Conservation (phyloP, 2,113 vertebrate genomes). For the Rana temporaria region DNA sequence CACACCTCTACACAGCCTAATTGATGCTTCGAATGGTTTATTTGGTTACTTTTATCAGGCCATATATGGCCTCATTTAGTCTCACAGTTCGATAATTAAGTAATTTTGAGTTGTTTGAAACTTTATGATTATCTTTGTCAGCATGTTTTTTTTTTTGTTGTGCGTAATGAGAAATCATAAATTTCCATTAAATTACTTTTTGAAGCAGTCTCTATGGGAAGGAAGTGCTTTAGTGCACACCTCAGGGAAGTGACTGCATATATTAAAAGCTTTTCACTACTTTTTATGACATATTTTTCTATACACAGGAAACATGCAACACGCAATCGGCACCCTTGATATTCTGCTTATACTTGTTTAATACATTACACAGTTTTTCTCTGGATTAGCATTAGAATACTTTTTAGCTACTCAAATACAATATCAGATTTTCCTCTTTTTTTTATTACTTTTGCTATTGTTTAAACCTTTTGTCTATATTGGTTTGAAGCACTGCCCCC, state of each 20-base stretch:
- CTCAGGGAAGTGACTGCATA: constrained; percentile 2
- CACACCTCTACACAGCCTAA: too few relatives aligned
- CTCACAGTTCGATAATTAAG: neutral
- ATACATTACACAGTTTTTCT: constrained; percentile 2
- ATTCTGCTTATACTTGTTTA: constrained; percentile 22
- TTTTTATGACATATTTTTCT: neutral
- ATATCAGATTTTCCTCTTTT: constrained; percentile 27
- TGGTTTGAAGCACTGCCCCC: too few relatives aligned
- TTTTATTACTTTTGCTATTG: constrained; percentile 11
- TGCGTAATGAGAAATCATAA: constrained; percentile 29
- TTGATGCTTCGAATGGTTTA: too few relatives aligned
- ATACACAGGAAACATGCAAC: neutral
- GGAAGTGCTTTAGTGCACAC: neutral
- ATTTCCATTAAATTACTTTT: constrained; percentile 32
- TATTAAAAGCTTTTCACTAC: constrained; percentile 5
- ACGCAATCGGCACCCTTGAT: neutral
- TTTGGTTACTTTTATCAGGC: too few relatives aligned
- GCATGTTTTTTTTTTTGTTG: constrained; percentile 35
- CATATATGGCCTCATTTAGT: neutral
- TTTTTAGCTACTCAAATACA: constrained; percentile 27
- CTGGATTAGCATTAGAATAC: neutral
- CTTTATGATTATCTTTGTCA: constrained; percentile 5
- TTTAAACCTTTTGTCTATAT: neutral
- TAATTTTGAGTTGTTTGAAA: neutral
- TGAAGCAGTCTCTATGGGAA: constrained; percentile 19